A percentile compares a stretch with the other conserved stretches of the same genome.
These are phyloP conservation scores for Meloidogyne exigua DNA, from an alignment of 1,140 invertebrate genomes.

Conservation along the genomic window DNA sequence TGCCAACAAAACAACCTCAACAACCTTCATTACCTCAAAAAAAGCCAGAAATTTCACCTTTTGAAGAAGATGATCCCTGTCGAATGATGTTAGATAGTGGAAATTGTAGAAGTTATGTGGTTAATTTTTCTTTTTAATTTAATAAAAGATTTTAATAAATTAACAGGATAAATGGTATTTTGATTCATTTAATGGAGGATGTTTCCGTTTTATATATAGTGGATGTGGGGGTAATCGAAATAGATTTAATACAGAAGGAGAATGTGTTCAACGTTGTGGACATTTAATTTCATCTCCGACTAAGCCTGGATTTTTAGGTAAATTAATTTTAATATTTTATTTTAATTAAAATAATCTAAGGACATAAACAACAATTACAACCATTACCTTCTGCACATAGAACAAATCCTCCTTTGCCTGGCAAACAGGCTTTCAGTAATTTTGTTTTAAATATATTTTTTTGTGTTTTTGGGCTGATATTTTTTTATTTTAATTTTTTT, in stretches of 20 bases:
- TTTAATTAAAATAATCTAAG: constrained; percentile 13
- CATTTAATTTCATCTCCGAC: constrained; percentile 38
- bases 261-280: constrained; percentile 77
- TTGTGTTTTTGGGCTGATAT: constrained; percentile 4
- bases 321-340: neutral
- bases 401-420: neutral
- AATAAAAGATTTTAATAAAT: constrained; percentile 4
- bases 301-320: constrained; percentile 32
- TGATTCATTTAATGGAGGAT: constrained; percentile 44
- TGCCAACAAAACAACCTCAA: neutral
- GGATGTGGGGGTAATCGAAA: constrained; percentile 85
- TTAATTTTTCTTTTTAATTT: neutral
- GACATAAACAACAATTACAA: neutral
- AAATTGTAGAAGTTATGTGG: constrained; percentile 30
- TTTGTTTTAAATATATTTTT: neutral
- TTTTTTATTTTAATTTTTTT: neutral
- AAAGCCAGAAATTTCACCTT: neutral
- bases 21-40: neutral
- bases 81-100: constrained; percentile 36
- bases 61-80: constrained; percentile 28
- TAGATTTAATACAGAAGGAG: constrained; percentile 75
- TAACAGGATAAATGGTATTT: constrained; percentile 50
- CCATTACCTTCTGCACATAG: neutral
- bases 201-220: constrained; percentile 68
- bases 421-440: constrained; percentile 4